phyloP scores from a whole-genome alignment of 2,888 invertebrate genomes.

The Chloroclysta siterata region DNA sequence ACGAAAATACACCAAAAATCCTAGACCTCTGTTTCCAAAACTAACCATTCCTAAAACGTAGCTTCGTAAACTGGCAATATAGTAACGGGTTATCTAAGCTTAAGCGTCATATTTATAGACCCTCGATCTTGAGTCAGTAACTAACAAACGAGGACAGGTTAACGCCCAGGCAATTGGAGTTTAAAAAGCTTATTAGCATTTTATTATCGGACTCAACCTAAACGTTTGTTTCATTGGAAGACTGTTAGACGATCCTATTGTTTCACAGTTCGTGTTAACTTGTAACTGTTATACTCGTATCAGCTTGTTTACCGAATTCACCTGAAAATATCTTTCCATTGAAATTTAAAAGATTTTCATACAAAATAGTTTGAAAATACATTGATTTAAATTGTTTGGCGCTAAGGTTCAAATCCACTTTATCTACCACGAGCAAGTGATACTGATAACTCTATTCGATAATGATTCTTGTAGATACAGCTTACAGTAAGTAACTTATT shows the following conservation, averaged over 20 bases:
- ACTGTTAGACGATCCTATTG: constrained; percentile 48
- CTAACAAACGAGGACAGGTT: constrained; percentile 56
- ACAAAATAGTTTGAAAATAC: too few species aligned
- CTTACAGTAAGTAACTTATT: neutral
- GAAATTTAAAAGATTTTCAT: neutral
- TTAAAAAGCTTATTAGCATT: constrained; percentile 59
- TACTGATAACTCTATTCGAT: too few species aligned
- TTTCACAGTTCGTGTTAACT: constrained; percentile 37
- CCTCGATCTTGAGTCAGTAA: constrained; percentile 40
- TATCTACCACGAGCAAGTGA: too few species aligned
- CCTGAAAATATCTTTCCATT: constrained; percentile 7
- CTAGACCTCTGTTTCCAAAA: constrained; percentile 36
- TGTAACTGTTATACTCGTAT: constrained; percentile 30
- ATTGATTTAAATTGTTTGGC: too few species aligned
- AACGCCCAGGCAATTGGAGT: constrained; percentile 57
- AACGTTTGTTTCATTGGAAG: constrained; percentile 51
- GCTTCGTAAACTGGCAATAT: constrained; percentile 38
- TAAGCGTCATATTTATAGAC: constrained; percentile 50
- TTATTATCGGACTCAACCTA: constrained; percentile 51
- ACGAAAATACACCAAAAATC: constrained; percentile 45
- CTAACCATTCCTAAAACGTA: constrained; percentile 38
- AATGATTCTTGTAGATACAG: too few species aligned
- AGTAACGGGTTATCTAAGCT: constrained; percentile 46
- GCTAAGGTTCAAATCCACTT: too few species aligned
- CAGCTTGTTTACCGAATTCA: constrained; percentile 17